These are phyloP conservation scores for Stegodyphus dumicola DNA, from an alignment of 1,140 invertebrate genomes.

Conservation along the genomic window DNA sequence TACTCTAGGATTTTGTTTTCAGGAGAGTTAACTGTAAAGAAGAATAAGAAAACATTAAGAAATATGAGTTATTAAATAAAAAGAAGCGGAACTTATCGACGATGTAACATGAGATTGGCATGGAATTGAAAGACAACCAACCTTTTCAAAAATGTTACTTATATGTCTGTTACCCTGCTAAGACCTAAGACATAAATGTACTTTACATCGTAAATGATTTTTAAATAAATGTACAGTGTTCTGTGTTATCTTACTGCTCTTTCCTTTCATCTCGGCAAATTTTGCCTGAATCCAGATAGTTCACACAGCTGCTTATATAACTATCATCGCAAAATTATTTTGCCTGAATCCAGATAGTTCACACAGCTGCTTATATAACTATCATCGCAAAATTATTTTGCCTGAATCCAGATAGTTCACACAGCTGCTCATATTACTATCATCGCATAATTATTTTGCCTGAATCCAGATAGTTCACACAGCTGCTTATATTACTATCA, in stretches of 20 bases:
- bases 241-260: background rate
- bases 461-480: too few species aligned
- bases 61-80: background rate
- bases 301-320: too few species aligned
- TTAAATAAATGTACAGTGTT: constrained; percentile 61
- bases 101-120: too few species aligned
- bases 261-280: background rate
- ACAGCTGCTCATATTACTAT: too few species aligned
- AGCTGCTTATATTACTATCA: too few species aligned
- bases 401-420: too few species aligned
- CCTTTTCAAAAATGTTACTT: constrained; percentile 13
- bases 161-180: constrained; percentile 23
- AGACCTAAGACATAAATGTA: constrained; percentile 35
- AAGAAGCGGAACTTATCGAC: background rate
- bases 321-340: too few species aligned
- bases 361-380: too few species aligned
- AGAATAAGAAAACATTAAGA: background rate
- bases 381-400: too few species aligned
- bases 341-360: too few species aligned
- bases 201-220: constrained; percentile 39
- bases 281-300: background rate
- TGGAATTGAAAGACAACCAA: background rate
- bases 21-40: background rate
- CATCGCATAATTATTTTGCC: too few species aligned
- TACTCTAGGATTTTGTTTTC: background rate